Conservation (phyloP, 2,888 invertebrate species). For the Zhengitettix transpicula region DNA sequence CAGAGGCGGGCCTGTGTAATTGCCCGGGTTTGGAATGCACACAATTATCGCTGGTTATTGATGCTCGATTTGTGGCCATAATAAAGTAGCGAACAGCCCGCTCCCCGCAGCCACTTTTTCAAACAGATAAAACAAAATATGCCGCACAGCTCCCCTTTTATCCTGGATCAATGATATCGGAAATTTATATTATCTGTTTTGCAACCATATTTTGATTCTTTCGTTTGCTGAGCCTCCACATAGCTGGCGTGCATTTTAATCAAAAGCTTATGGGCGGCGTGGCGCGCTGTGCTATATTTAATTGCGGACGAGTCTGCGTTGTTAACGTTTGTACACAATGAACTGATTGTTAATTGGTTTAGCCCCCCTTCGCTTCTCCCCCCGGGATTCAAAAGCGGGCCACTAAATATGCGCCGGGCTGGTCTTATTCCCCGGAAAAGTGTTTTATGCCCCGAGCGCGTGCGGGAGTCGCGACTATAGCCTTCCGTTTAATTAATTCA, state of each 20-base stretch:
- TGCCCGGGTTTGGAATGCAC: background rate
- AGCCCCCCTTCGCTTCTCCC: background rate
- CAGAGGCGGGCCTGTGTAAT: background rate
- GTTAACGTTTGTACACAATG: conserved; percentile 4
- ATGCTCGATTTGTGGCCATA: background rate
- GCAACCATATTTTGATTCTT: background rate
- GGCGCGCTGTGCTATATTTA: background rate
- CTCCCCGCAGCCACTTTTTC: too few relatives aligned
- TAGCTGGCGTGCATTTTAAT: background rate
- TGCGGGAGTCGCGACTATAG: background rate
- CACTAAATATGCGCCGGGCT: background rate
- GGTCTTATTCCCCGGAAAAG: background rate
- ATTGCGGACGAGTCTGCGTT: background rate
- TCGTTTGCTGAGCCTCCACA: background rate
- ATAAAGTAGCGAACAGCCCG: background rate
- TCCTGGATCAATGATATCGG: background rate
- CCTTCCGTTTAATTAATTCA: background rate
- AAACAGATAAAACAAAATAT: too few relatives aligned
- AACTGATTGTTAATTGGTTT: conserved; percentile 5
- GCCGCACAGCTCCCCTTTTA: too few relatives aligned
- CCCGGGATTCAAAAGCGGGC: background rate
- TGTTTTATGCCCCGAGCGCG: background rate
- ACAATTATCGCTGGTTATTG: background rate
- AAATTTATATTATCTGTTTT: background rate
- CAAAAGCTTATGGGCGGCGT: background rate